phyloP scores from a whole-genome alignment of 2,113 vertebrate species.

The Micromys minutus region DNA sequence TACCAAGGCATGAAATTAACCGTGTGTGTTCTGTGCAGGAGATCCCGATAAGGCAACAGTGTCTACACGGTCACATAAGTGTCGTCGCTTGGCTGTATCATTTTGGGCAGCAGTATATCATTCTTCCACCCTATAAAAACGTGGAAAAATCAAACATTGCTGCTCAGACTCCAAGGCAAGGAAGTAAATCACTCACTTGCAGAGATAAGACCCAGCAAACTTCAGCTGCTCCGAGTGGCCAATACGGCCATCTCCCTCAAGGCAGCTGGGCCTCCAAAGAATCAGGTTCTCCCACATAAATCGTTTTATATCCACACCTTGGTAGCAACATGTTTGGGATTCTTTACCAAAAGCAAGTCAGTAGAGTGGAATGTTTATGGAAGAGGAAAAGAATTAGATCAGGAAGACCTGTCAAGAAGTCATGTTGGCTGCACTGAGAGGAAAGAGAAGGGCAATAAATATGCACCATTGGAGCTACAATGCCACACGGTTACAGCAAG shows the following conservation, averaged over 20 bases:
- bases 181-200: conserved; percentile 3
- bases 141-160: conserved; percentile 3
- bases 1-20: neutral
- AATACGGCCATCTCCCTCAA: neutral
- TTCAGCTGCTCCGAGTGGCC: neutral
- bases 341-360: neutral
- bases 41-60: conserved; percentile 1
- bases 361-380: neutral
- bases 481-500: conserved; percentile 9
- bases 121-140: neutral
- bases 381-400: neutral
- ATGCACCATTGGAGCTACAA: neutral
- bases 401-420: neutral
- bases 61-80: conserved; percentile 17
- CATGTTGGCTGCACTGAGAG: neutral
- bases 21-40: neutral
- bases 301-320: neutral
- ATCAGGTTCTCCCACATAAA: neutral
- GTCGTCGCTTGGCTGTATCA: neutral
- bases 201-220: neutral
- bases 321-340: neutral
- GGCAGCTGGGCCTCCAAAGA: neutral
- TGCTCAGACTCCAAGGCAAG: conserved; percentile 48
- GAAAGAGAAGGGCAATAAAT: neutral
- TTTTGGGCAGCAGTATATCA: conserved; percentile 18